phyloP scores from a whole-genome alignment of 2,888 invertebrate genomes.

The Parnassius glacialis region DNA sequence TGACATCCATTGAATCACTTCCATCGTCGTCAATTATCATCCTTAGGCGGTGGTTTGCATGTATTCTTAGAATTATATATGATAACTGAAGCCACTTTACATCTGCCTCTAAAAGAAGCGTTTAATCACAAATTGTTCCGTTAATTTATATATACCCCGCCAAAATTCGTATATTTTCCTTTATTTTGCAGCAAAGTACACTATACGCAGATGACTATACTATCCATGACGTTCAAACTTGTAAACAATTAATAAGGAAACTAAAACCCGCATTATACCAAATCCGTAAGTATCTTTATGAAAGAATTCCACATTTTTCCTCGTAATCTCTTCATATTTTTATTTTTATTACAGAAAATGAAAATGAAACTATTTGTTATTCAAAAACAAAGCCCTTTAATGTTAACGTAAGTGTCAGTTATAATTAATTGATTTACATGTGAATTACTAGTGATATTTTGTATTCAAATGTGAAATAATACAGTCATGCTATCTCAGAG shows the following conservation, averaged over 20 bases:
- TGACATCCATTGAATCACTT: too few species aligned
- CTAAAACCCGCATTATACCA: background rate
- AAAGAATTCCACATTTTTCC: background rate
- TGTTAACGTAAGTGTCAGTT: slow-evolving; percentile 7
- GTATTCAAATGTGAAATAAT: background rate
- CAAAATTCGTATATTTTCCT: background rate
- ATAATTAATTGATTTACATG: too few species aligned
- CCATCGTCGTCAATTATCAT: too few species aligned
- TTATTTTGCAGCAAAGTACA: slow-evolving; percentile 8
- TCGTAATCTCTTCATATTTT: background rate
- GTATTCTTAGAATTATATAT: too few species aligned
- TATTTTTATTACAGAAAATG: slow-evolving; percentile 6
- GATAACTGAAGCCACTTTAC: too few species aligned
- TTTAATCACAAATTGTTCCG: too few species aligned
- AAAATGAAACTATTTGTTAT: slow-evolving; percentile 16
- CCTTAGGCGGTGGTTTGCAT: too few species aligned
- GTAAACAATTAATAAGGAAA: slow-evolving; percentile 11
- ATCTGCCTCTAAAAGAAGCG: too few species aligned
- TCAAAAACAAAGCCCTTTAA: slow-evolving; percentile 5
- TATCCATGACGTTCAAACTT: slow-evolving; percentile 8
- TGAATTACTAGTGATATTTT: background rate
- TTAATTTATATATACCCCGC: too few species aligned
- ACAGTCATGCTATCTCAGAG: too few species aligned
- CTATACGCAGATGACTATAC: slow-evolving; percentile 16
- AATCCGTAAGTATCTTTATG: slow-evolving; percentile 8